Conservation (phyloP, 1,140 invertebrate genomes). For the Eriosoma lanigerum region DNA sequence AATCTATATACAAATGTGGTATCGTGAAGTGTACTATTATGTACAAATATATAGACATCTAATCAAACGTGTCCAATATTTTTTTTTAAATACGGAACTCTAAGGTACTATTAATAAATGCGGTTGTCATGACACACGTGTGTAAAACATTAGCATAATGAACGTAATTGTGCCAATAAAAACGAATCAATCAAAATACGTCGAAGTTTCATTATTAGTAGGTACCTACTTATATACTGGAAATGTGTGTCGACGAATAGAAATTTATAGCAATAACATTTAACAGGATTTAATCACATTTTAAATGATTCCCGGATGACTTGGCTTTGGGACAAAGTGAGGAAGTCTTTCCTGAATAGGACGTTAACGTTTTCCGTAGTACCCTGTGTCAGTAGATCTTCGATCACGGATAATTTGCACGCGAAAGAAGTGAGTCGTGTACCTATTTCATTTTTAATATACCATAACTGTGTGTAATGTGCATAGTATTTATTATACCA, state of each 20-base stretch:
- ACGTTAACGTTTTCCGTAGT: background rate
- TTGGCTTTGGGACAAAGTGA: conserved; percentile 52
- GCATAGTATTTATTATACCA: too few species aligned
- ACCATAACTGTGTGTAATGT: too few species aligned
- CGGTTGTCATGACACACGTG: conserved; percentile 44
- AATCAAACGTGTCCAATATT: conserved; percentile 31
- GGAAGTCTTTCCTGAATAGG: conserved; percentile 45
- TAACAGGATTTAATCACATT: background rate
- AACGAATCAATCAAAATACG: background rate
- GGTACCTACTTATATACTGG: too few species aligned
- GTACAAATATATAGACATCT: background rate
- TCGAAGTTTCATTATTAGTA: background rate
- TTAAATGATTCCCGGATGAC: conserved; percentile 44
- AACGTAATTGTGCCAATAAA: background rate
- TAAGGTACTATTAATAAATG: background rate
- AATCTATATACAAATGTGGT: background rate
- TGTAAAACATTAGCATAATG: conserved; percentile 28
- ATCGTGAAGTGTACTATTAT: too few species aligned
- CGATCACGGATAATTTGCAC: conserved; percentile 17
- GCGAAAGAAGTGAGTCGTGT: conserved; percentile 32
- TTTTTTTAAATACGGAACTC: background rate
- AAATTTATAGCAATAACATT: background rate
- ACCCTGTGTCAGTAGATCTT: conserved; percentile 20
- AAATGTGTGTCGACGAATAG: too few species aligned
- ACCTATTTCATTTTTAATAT: background rate